A percentile compares a stretch with the other conserved stretches of the same genome.
Conservation (phyloP, 2,888 invertebrate genomes). For the Heliconius ismenius region DNA sequence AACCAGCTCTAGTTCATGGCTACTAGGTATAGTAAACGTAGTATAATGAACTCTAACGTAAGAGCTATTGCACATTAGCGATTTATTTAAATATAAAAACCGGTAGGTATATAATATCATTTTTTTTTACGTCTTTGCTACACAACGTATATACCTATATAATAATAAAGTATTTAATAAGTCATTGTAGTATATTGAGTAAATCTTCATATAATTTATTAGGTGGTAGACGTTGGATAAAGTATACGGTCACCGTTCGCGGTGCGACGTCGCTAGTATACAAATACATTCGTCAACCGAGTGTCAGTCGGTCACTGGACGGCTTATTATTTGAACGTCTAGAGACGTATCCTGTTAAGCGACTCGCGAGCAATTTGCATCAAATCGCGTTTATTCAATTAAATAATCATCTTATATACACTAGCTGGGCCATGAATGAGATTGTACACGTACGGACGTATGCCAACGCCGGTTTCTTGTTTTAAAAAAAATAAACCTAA, state of each 20-base stretch:
- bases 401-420: constrained; percentile 62
- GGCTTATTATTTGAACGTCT: constrained; percentile 68
- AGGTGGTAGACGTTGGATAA: constrained; percentile 50
- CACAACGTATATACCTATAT: not conserved
- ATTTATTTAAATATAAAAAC: not conserved
- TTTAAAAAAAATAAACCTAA: constrained; percentile 44
- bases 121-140: not conserved
- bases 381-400: constrained; percentile 77
- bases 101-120: not conserved
- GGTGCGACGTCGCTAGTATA: constrained; percentile 15
- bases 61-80: not conserved
- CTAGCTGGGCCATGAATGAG: constrained; percentile 57
- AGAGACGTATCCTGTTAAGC: constrained; percentile 54
- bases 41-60: constrained; percentile 45
- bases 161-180: not conserved
- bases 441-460: constrained; percentile 61
- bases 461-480: constrained; percentile 53
- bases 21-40: constrained; percentile 23
- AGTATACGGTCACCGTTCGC: constrained; percentile 54
- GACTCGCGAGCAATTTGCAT: constrained; percentile 69
- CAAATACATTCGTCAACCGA: constrained; percentile 40
- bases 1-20: constrained; percentile 69
- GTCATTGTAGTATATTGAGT: too few relatives aligned
- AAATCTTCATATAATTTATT: too few relatives aligned
- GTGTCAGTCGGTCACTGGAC: constrained; percentile 69